Evolutionary conservation across 1,140 invertebrate genomes (phyloP), one percentile per base, ranked within the genome.

Genomic region (Lutraria rhynchaena): DNA sequence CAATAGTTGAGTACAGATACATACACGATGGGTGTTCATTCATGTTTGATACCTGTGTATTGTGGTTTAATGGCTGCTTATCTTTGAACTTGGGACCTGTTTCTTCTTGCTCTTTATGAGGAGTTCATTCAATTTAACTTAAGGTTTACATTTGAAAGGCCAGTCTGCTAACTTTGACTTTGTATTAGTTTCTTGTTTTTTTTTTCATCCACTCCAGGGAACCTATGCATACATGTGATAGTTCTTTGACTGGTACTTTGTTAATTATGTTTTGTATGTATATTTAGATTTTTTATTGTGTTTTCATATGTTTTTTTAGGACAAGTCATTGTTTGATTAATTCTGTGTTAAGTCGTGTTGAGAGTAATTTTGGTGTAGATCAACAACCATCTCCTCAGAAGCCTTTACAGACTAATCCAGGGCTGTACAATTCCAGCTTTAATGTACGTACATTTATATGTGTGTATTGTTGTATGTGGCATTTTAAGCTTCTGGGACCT

Each of bases 251-350:
- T n/a, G n/a, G n/a, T n/a, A n/a, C n/a, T n/a, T n/a, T n/a, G n/a
- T n/a, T 19, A 19, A 49, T 49, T 9, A 49, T 19, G 44, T 49
- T 11, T 11, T 49, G 19, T 49, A 49, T 11, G 19, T 49, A 49
- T 11, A 49, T 9, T 55, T 5, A 22, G n/a, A 22, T 22, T 5
- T 22, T 55, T 11, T 55, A 55, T 55, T 55, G 19, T 55, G 24
- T 55, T 55, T 22, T 55, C n/a, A 9, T 65, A 44, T 22, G 5
- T 5, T 41, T 27, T 75, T 83, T 9, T 78, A 87, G 85, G 27
- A 87, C 81, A 67, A 75, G 74, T 67, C 83, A 85, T 41, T 73
- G 76, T 41, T 58, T 87, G 74, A 83, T 87, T 5, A 78, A 82
- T 22, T 85, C 85, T 24, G 85, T 87, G 9, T 29, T 87, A 33